A percentile compares a stretch with the other conserved stretches of the same genome.
These are phyloP conservation scores for Lepidotrigona ventralis DNA, from an alignment of 1,140 invertebrate species.

Conservation along the genomic window DNA sequence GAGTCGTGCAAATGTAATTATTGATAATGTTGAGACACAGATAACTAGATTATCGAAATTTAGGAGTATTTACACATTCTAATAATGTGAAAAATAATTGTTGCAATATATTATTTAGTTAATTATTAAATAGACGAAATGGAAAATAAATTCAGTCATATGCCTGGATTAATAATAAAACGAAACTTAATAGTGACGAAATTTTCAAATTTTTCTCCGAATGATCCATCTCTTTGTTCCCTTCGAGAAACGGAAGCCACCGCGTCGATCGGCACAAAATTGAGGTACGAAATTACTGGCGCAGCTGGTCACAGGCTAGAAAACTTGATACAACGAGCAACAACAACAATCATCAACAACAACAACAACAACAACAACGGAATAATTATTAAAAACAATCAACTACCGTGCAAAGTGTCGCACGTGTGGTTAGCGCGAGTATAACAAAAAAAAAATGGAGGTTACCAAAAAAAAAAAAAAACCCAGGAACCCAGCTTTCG, in stretches of 20 bases:
- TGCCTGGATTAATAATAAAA: too few relatives aligned
- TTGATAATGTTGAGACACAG: too few relatives aligned
- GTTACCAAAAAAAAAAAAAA: conserved; percentile 26
- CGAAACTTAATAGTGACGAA: too few relatives aligned
- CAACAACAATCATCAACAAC: conserved; percentile 41
- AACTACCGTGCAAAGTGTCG: conserved; percentile 60
- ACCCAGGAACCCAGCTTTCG: background rate
- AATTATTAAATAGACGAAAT: too few relatives aligned
- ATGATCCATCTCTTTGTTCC: too few relatives aligned
- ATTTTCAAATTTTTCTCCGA: too few relatives aligned
- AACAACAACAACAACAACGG: conserved; percentile 40
- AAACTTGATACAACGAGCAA: conserved; percentile 53
- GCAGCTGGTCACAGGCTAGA: conserved; percentile 41
- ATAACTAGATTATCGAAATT: too few relatives aligned
- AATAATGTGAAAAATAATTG: too few relatives aligned
- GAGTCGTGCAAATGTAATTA: too few relatives aligned
- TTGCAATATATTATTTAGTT: too few relatives aligned
- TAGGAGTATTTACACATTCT: too few relatives aligned
- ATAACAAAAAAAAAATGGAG: conserved; percentile 30
- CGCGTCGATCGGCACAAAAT: background rate
- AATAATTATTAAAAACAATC: conserved; percentile 31
- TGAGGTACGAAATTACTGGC: conserved; percentile 6
- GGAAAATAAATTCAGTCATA: too few relatives aligned
- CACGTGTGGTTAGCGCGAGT: conserved; percentile 57
- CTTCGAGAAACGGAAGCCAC: conserved; percentile 19